phyloP scores from a whole-genome alignment of 2,888 invertebrate species.

The Latrodectus hesperus region DNA sequence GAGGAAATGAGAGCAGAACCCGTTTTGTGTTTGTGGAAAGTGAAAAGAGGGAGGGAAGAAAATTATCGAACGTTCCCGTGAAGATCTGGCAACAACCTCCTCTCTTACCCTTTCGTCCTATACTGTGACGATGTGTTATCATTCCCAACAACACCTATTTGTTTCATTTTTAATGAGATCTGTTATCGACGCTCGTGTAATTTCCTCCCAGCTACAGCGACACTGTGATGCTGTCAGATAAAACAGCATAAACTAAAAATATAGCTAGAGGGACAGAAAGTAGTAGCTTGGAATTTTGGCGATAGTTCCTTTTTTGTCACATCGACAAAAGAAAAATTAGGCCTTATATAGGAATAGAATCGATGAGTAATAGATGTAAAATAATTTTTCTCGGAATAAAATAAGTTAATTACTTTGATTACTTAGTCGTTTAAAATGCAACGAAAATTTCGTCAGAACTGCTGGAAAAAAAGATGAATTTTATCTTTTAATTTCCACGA shows the following conservation, averaged over 20 bases:
- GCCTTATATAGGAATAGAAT: too few species aligned
- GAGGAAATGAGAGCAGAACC: constrained; percentile 45
- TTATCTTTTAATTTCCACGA: too few species aligned
- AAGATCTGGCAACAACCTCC: background rate
- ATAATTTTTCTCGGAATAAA: too few species aligned
- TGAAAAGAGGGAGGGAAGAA: background rate
- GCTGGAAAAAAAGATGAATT: too few species aligned
- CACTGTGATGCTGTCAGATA: background rate
- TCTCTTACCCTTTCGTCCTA: background rate
- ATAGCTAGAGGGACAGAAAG: background rate
- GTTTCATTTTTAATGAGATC: constrained; percentile 2
- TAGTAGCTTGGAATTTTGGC: background rate
- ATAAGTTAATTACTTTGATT: too few species aligned
- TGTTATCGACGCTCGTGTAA: background rate
- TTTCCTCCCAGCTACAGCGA: background rate
- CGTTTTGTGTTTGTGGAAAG: constrained; percentile 18
- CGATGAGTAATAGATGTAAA: too few species aligned
- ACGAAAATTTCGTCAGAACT: too few species aligned
- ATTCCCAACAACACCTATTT: constrained; percentile 3
- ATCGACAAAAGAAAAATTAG: too few species aligned
- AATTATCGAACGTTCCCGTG: constrained; percentile 1
- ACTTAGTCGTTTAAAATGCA: too few species aligned
- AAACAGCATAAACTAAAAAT: background rate
- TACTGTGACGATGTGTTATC: background rate
- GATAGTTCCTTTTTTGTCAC: background rate